Base-by-base conservation (phyloP, 1,140 invertebrate species). In the Lepidurus arcticus region DNA sequence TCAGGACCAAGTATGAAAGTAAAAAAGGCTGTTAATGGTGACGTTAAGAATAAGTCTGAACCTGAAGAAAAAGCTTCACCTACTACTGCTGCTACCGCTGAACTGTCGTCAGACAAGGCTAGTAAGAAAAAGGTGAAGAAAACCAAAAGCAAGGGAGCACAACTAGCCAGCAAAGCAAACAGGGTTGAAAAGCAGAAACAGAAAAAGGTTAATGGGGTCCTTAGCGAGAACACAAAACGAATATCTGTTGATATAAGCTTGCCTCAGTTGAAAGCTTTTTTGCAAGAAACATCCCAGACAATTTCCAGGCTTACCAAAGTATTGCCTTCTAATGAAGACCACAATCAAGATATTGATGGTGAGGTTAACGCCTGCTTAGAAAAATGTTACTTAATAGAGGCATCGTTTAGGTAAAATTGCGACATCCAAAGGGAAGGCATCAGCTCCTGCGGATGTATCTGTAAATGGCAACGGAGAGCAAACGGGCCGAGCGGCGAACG, bases 181-280 rank as follows among this genome's bases (percentile, higher is more conserved):
- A 9, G 53, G 53, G 21, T 21, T 65, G 53, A 65, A 65, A 65
- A 65, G 53, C 53, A 65, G 13, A 65, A 65, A 65, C 53, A 65
- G 53, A 65, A 65, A 21, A 65, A 65, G 21, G 6, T 65, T n/a
- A 65, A 65, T 5, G 53, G 53, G 21, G 53, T 65, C 21, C 8
- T 65, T 21, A 65, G 21, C 21, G 53, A 65, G 53, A 65, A 21
- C 21, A 21, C 21, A 21, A 65, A 65, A 65, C 53, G 53, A 13
- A 65, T 65, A 11, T 7, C 53, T 16, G 53, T 16, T 65, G 53
- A 65, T 65, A n/a, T 65, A 65, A 65, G 21, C 13, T 65, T 65
- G 53, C 16, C 53, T 16, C 16, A 65, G 21, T 65, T 65, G 53
- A 65, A 65, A 65, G 53, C 16, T 13, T 65, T 65, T 65, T 21